Conservation (phyloP, 2,113 vertebrate genomes). For the Pterocles burchelli region DNA sequence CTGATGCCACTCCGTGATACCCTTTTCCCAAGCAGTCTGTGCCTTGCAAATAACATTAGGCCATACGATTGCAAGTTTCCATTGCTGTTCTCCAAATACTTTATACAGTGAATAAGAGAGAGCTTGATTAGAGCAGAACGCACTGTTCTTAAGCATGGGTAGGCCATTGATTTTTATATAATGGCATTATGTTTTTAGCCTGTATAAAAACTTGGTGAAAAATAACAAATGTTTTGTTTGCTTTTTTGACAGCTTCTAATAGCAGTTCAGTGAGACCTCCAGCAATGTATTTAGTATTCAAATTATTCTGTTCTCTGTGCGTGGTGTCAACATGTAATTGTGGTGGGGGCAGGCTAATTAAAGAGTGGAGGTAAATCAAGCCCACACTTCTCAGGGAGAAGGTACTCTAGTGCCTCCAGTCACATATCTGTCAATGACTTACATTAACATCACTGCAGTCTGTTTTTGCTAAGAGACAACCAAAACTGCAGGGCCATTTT, state of each 20-base stretch:
- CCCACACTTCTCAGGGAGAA: neutral
- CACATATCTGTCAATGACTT: neutral
- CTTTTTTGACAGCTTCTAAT: conserved; percentile 43
- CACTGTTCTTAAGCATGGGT: neutral
- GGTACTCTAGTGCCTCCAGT: neutral
- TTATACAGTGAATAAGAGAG: neutral
- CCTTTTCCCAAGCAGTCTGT: neutral
- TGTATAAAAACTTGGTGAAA: conserved; percentile 9
- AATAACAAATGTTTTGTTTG: conserved; percentile 23
- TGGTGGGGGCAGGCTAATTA: conserved; percentile 34
- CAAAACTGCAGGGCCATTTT: neutral
- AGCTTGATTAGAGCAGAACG: neutral
- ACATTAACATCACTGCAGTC: neutral
- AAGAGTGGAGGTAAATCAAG: conserved; percentile 4
- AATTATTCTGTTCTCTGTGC: neutral
- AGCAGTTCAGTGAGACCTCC: conserved; percentile 24
- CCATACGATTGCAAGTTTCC: neutral
- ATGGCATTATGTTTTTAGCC: neutral
- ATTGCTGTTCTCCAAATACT: neutral
- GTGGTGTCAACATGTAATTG: neutral
- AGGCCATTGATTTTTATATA: neutral
- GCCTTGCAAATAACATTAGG: neutral
- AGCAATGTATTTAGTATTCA: conserved; percentile 31
- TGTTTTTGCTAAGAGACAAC: neutral
- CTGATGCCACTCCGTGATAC: neutral